Base-by-base conservation (phyloP, 2,888 invertebrate species). In the Yponomeuta sedellus region DNA sequence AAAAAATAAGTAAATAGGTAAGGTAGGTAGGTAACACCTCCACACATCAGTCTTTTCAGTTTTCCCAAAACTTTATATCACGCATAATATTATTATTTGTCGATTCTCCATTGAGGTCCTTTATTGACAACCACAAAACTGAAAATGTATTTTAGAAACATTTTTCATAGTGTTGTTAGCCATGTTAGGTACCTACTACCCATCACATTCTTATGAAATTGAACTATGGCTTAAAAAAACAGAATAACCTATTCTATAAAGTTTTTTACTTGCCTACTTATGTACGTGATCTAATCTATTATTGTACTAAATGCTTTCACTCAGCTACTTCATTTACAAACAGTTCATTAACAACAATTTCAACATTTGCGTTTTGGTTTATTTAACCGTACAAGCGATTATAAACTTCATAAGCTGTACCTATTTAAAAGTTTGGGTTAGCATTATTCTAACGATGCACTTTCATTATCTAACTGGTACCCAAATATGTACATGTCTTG, bases 271-370 rank as follows among this genome's bases (percentile, higher is more conserved):
- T 34, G 8, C 44, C 44, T 52, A 52, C 44, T 52, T 16, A 6
- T 34, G 4, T 4, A 4, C 0, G 44, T 52, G 5, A 12, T 12
- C 64, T 66, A 64, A 44, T 59, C 76, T 80, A 79, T 80, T 82
- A 82, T 82, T 81, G 78, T 80, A 77, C 82, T 82, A 80, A 73
- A 79, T 76, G 73, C 52, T 56, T 66, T 72, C 74, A 74, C 71
- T 72, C 71, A 69, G 71, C 71, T 73, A 71, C 72, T 70, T 69
- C 68, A 69, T 71, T 67, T 73, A 64, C 57, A 52, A 52, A 52
- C 44, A 52, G 44, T 63, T 71, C 70, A 69, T 72, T 77, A 78
- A 67, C 76, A 81, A 82, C 79, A 80, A 79, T 76, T n/a, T 77
- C 71, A 80, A 76, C 77, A 77, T 70, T 75, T 57, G 64, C 64